Evolutionary conservation across 2,113 vertebrate genomes (phyloP).

Genomic region (Rhadina sibilatrix): DNA sequence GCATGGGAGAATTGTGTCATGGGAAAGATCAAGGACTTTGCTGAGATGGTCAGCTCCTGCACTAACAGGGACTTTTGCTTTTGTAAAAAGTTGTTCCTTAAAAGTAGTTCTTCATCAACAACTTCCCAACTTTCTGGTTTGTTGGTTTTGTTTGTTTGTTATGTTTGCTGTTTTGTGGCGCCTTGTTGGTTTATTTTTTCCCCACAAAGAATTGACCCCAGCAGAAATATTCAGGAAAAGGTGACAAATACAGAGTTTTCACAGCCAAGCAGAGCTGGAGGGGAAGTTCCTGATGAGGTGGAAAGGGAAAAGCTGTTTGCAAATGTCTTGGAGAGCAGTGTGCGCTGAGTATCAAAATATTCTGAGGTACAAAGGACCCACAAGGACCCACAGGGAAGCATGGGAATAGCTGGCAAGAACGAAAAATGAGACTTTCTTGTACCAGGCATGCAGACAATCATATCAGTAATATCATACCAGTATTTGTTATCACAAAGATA

Average conservation of each 20-base stretch:
- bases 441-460: not conserved
- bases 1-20: not conserved
- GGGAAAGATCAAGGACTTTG: not conserved
- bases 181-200: not conserved
- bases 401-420: not conserved
- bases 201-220: not conserved
- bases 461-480: not conserved
- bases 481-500: not conserved
- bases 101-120: not conserved
- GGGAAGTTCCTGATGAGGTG: not conserved
- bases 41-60: not conserved
- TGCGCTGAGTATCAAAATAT: not conserved
- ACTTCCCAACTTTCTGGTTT: not conserved
- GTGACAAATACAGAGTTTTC: not conserved
- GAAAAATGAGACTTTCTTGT: not conserved
- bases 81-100: not conserved
- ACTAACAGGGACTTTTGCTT: not conserved
- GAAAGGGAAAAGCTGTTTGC: not conserved
- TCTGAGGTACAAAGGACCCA: not conserved
- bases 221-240: not conserved
- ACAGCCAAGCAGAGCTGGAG: not conserved
- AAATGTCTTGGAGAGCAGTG: not conserved
- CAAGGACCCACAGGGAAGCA: not conserved
- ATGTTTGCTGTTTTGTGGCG: not conserved
- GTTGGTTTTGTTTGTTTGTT: not conserved